Conservation (phyloP, 2,888 invertebrate genomes). For the Chrysina gloriosa region DNA sequence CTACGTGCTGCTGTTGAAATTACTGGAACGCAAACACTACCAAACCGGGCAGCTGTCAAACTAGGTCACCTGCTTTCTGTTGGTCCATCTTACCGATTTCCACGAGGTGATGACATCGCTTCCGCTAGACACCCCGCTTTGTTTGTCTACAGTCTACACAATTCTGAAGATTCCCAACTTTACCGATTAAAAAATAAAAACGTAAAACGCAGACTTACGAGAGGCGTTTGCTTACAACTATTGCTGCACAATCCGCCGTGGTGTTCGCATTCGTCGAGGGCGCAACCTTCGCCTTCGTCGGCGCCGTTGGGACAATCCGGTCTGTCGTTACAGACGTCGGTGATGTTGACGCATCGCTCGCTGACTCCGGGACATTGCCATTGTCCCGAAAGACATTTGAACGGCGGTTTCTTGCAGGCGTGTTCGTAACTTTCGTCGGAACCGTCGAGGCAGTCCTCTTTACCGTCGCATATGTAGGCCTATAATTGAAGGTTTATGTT, state of each 20-base stretch:
- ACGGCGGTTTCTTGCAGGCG: constrained; percentile 83
- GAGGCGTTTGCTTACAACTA: constrained; percentile 86
- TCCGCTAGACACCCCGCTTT: too few relatives aligned
- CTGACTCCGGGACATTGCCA: constrained; percentile 90
- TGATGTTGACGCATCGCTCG: constrained; percentile 85
- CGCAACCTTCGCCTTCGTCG: constrained; percentile 94
- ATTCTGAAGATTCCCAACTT: too few relatives aligned
- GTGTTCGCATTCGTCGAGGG: constrained; percentile 81
- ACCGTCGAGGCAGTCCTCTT: constrained; percentile 92
- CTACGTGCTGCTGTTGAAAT: too few relatives aligned
- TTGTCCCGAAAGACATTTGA: constrained; percentile 80
- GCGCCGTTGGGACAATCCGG: constrained; percentile 93
- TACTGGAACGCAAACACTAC: too few relatives aligned
- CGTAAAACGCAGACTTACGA: constrained; percentile 53
- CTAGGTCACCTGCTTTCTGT: too few relatives aligned
- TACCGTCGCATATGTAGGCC: constrained; percentile 93
- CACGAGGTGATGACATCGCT: too few relatives aligned
- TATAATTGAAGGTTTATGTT: too few relatives aligned
- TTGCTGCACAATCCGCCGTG: constrained; percentile 83
- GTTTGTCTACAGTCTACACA: too few relatives aligned
- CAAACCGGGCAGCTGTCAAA: too few relatives aligned
- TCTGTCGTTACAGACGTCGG: constrained; percentile 89
- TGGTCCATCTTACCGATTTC: too few relatives aligned
- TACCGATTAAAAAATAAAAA: neutral
- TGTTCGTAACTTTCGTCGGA: constrained; percentile 87